These are phyloP conservation scores for Ectemnius cavifrons DNA, from an alignment of 2,888 invertebrate species.

Conservation along the genomic window DNA sequence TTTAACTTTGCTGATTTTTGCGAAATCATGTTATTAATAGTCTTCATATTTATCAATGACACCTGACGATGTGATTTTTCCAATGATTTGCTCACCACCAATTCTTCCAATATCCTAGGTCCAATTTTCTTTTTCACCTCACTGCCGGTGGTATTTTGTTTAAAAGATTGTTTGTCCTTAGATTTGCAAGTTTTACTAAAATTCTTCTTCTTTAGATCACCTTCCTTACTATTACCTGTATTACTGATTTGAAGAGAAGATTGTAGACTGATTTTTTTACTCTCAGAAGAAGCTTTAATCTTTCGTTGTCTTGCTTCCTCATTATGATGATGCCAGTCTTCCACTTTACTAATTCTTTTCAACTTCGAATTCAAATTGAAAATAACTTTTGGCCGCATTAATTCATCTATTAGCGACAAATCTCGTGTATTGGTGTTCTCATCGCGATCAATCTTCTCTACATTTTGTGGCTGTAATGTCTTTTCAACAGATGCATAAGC, in stretches of 20 bases:
- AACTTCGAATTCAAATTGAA: slow-evolving; percentile 67
- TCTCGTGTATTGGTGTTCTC: slow-evolving; percentile 16
- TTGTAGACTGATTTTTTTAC: no score
- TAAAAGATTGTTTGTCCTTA: not conserved
- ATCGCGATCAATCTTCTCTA: not conserved
- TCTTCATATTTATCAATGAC: not conserved
- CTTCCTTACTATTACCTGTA: no score
- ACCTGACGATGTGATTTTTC: not conserved
- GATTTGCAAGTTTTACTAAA: not conserved
- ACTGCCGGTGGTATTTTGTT: not conserved
- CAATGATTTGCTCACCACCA: not conserved
- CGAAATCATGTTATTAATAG: not conserved
- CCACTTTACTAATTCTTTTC: slow-evolving; percentile 56
- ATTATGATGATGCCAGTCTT: slow-evolving; percentile 59
- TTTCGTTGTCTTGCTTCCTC: slow-evolving; percentile 4
- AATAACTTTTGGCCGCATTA: slow-evolving; percentile 63
- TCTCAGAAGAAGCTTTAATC: not conserved
- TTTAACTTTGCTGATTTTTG: slow-evolving; percentile 21
- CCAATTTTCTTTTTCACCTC: not conserved
- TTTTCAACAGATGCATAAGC: not conserved
- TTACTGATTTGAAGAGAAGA: not conserved
- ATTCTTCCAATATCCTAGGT: no score
- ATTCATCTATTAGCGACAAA: slow-evolving; percentile 32
- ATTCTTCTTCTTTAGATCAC: not conserved
- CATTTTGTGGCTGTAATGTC: not conserved